Conservation (phyloP, 2,797 vertebrate genomes). For the Spinus olivaceus region DNA sequence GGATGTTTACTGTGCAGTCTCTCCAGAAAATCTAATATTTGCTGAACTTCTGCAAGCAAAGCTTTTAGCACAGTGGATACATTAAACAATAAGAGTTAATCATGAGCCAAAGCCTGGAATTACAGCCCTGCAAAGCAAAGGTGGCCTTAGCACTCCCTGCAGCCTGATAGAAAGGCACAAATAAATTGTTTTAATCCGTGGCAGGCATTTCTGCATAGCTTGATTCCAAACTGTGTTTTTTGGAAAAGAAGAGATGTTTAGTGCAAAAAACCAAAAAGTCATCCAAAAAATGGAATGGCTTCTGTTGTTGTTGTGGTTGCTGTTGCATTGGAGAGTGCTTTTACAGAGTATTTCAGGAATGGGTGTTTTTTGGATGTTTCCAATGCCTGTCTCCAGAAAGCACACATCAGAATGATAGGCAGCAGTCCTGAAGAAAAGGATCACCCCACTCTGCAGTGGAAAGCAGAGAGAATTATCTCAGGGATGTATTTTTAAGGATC, state of each 20-base stretch:
- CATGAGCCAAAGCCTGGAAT: conserved; percentile 2
- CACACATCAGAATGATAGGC: background rate
- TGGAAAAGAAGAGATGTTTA: background rate
- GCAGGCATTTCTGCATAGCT: background rate
- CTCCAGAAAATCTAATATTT: conserved; percentile 54
- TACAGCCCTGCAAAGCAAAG: conserved; percentile 16
- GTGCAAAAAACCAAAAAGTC: background rate
- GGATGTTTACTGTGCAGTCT: background rate
- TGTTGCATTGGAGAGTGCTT: background rate
- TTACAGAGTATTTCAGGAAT: background rate
- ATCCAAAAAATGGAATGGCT: background rate
- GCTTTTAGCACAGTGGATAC: conserved; percentile 10
- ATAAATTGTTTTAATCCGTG: background rate
- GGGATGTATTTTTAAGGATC: background rate
- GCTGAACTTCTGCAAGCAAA: conserved; percentile 41
- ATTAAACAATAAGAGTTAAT: conserved; percentile 50
- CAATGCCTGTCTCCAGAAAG: background rate
- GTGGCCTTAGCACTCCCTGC: conserved; percentile 36
- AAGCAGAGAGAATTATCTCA: background rate
- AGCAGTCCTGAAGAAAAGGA: conserved; percentile 10
- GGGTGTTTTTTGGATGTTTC: background rate
- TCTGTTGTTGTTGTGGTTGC: background rate
- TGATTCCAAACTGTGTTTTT: conserved; percentile 36
- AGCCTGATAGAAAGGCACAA: conserved; percentile 8
- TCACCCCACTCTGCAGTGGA: background rate